Conservation (phyloP, 2,888 invertebrate genomes). For the Apamea monoglypha region DNA sequence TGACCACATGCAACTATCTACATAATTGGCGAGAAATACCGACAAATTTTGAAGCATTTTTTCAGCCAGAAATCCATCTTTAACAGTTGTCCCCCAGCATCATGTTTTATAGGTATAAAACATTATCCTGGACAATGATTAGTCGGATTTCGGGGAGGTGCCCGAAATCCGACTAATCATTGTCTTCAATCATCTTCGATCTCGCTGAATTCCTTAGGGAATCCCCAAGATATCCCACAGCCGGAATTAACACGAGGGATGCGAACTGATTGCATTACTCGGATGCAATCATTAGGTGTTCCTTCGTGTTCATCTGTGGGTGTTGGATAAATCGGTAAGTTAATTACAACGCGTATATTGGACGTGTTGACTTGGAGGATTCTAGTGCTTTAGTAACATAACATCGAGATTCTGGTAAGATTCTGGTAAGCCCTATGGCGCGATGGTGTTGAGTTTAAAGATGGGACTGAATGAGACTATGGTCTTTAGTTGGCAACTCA, state of each 20-base stretch:
- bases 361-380: neutral
- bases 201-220: slow-evolving; percentile 28
- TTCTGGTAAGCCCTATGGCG: neutral
- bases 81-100: neutral
- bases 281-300: slow-evolving; percentile 64
- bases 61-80: neutral
- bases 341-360: slow-evolving; percentile 47
- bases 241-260: slow-evolving; percentile 45
- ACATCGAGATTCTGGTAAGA: neutral
- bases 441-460: neutral
- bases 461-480: neutral
- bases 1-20: neutral
- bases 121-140: too few relatives aligned
- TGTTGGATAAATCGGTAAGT: slow-evolving; percentile 56
- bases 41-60: neutral
- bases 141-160: too few relatives aligned
- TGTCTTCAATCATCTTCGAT: slow-evolving; percentile 37
- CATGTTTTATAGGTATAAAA: neutral
- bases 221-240: slow-evolving; percentile 26
- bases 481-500: neutral
- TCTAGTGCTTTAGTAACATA: neutral
- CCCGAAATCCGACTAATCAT: slow-evolving; percentile 21
- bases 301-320: slow-evolving; percentile 60
- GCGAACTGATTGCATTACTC: slow-evolving; percentile 61
- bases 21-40: neutral